These are phyloP conservation scores for Eumeta japonica DNA, from an alignment of 1,140 invertebrate species.

Conservation along the genomic window DNA sequence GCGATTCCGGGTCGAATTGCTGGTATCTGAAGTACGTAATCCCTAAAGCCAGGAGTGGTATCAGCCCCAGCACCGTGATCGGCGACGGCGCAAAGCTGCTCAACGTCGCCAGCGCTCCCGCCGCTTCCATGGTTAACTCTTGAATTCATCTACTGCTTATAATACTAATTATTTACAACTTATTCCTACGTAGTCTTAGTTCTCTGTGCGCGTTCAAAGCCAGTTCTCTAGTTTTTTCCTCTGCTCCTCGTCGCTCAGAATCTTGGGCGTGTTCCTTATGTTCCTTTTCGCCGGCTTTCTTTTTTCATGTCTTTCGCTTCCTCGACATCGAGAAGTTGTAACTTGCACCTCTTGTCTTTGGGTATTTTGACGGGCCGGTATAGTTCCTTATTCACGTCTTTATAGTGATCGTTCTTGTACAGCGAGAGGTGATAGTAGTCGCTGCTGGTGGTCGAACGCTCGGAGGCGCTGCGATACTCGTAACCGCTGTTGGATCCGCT, in stretches of 20 bases:
- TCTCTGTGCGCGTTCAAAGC: conserved; percentile 27
- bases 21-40: conserved; percentile 80
- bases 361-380: conserved; percentile 55
- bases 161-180: conserved; percentile 42
- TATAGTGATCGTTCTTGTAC: conserved; percentile 57
- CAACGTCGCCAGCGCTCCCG: conserved; percentile 32
- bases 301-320: conserved; percentile 56
- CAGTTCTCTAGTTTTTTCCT: conserved; percentile 45
- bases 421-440: conserved; percentile 45
- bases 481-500: conserved; percentile 39
- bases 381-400: conserved; percentile 50
- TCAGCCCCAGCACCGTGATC: conserved; percentile 66
- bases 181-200: conserved; percentile 33
- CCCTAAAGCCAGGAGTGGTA: conserved; percentile 76
- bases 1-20: conserved; percentile 77
- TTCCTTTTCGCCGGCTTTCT: conserved; percentile 60
- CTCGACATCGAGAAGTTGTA: conserved; percentile 39
- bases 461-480: conserved; percentile 31
- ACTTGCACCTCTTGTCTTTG: conserved; percentile 54
- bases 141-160: conserved; percentile 41
- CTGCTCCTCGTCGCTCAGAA: conserved; percentile 52
- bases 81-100: conserved; percentile 50
- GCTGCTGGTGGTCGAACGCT: conserved; percentile 42
- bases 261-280: conserved; percentile 67
- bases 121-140: conserved; percentile 41